phyloP scores from a whole-genome alignment of 1,140 invertebrate species.

The Nixonia krombeini region DNA sequence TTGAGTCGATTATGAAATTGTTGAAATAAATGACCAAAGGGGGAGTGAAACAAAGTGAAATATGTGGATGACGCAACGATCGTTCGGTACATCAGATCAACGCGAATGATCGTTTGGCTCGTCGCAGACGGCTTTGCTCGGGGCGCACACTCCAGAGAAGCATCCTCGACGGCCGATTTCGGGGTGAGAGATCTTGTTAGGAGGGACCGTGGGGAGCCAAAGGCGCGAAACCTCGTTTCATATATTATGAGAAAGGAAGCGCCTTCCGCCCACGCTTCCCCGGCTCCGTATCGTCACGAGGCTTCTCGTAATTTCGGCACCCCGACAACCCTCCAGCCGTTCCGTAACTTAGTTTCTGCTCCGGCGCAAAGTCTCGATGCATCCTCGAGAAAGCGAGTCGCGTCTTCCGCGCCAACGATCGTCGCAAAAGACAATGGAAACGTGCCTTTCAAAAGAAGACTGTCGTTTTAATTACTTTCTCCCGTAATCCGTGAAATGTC shows the following conservation, averaged over 20 bases:
- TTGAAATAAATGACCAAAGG: too few species aligned
- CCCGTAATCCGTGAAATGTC: too few species aligned
- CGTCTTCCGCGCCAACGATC: neutral
- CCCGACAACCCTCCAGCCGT: neutral
- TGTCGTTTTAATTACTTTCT: too few species aligned
- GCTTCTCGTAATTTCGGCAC: too few species aligned
- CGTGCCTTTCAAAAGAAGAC: too few species aligned
- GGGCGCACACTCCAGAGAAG: neutral
- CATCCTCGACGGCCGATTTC: neutral
- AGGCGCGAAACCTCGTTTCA: constrained; percentile 9
- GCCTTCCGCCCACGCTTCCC: neutral
- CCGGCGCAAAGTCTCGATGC: neutral
- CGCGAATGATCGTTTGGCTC: neutral
- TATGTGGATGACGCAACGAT: too few species aligned
- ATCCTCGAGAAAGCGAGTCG: neutral
- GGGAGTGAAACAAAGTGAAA: too few species aligned
- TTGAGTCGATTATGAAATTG: too few species aligned
- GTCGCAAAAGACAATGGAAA: neutral
- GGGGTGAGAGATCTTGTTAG: neutral
- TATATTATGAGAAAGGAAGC: constrained; percentile 7
- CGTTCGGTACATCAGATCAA: too few species aligned
- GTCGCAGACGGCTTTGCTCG: neutral
- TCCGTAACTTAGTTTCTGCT: neutral
- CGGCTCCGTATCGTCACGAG: neutral
- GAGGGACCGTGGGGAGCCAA: neutral